Evolutionary conservation across 2,113 vertebrate genomes (phyloP).

Genomic region (Ginglymostoma cirratum): DNA sequence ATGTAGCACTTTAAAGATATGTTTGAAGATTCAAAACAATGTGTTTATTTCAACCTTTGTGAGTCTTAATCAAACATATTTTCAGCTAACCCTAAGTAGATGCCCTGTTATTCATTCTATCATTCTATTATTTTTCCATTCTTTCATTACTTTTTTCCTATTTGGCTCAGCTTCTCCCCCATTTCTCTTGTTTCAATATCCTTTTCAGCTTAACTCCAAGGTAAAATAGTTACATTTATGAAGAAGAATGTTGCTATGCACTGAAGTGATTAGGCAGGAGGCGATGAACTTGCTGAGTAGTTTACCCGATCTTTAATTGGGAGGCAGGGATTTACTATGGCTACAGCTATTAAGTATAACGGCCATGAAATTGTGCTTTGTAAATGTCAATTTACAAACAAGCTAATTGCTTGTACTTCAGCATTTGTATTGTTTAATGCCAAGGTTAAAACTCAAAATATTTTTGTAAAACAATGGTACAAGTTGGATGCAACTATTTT

Average conservation of each 20-base stretch:
- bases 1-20: background rate
- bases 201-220: too few species aligned
- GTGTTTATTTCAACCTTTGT: background rate
- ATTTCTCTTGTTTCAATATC: too few species aligned
- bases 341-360: background rate
- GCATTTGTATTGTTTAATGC: background rate
- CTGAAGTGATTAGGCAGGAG: too few species aligned
- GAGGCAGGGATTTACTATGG: too few species aligned
- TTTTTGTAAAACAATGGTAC: background rate
- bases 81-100: background rate
- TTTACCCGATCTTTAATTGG: too few species aligned
- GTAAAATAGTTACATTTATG: too few species aligned
- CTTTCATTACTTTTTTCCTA: background rate
- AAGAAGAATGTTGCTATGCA: background rate
- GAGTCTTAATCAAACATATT: background rate
- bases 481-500: background rate
- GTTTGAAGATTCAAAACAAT: background rate
- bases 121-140: background rate
- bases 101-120: background rate
- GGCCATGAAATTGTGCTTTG: background rate
- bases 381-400: background rate
- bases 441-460: background rate
- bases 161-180: background rate
- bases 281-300: too few species aligned
- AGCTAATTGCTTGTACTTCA: background rate